phyloP scores from a whole-genome alignment of 1,140 invertebrate genomes.

The Bombus terrestris region DNA sequence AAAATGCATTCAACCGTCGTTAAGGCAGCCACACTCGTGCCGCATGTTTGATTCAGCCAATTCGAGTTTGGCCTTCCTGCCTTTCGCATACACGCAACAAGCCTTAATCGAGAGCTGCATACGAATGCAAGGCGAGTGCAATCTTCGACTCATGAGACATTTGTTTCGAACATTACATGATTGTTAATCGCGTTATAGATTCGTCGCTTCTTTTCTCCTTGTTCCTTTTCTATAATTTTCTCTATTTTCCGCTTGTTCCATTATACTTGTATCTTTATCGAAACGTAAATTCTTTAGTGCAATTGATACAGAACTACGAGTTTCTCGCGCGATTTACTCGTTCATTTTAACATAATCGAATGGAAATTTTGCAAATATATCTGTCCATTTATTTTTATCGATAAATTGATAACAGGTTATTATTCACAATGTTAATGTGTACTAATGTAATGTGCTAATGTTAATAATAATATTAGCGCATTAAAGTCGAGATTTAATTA shows the following conservation, averaged over 20 bases:
- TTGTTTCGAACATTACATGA: not conserved
- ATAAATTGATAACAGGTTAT: too few species aligned
- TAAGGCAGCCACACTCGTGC: slow-evolving; percentile 21
- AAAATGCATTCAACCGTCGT: slow-evolving; percentile 45
- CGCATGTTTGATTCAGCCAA: slow-evolving; percentile 31
- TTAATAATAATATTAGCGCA: too few species aligned
- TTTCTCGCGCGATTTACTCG: too few species aligned
- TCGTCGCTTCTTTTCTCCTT: not conserved
- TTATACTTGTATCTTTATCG: too few species aligned
- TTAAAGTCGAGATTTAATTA: not conserved
- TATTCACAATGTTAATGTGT: too few species aligned
- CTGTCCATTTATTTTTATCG: too few species aligned
- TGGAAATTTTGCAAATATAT: too few species aligned
- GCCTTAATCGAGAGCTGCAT: slow-evolving; percentile 14
- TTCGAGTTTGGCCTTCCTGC: slow-evolving; percentile 21
- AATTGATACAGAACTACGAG: too few species aligned
- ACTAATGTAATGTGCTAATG: too few species aligned
- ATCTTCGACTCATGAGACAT: not conserved
- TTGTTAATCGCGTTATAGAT: slow-evolving; percentile 24
- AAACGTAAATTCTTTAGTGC: too few species aligned
- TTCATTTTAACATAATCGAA: too few species aligned
- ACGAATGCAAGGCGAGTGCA: not conserved
- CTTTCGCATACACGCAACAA: not conserved
- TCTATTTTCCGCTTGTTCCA: not conserved
- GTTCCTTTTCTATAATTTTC: not conserved